phyloP scores from a whole-genome alignment of 1,140 invertebrate genomes.

The Dinothrombium tinctorium region DNA sequence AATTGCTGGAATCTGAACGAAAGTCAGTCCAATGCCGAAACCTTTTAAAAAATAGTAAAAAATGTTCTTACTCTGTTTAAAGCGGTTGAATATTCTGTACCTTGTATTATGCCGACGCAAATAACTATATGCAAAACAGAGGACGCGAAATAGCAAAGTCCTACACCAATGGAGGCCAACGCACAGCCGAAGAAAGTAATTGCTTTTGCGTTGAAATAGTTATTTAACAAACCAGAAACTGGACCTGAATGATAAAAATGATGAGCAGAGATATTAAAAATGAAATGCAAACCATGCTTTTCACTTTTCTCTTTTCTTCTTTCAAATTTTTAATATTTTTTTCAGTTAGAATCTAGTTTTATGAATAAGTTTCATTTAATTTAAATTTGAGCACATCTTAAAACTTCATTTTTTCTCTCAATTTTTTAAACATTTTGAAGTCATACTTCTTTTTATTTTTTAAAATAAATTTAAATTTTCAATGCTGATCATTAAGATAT shows the following conservation, averaged over 20 bases:
- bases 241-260: conserved; percentile 6
- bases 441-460: too few species aligned
- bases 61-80: not conserved
- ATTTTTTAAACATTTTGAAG: not conserved
- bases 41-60: conserved; percentile 13
- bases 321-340: not conserved
- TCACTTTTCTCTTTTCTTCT: too few species aligned
- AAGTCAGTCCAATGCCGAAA: conserved; percentile 19
- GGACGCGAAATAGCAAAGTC: conserved; percentile 10
- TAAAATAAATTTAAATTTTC: too few species aligned
- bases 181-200: conserved; percentile 10
- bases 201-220: conserved; percentile 5
- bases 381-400: not conserved
- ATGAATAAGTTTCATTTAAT: not conserved
- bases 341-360: not conserved
- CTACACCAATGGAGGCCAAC: conserved; percentile 10
- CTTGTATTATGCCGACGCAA: conserved; percentile 13
- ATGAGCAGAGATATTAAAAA: not conserved
- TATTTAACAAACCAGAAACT: conserved; percentile 12
- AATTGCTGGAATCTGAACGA: conserved; percentile 19
- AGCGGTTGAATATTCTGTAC: conserved; percentile 3
- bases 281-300: not conserved
- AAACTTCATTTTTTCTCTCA: not conserved
- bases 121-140: conserved; percentile 10
- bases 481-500: too few species aligned